phyloP scores from a whole-genome alignment of 2,113 vertebrate species.

The Myotis davidii region DNA sequence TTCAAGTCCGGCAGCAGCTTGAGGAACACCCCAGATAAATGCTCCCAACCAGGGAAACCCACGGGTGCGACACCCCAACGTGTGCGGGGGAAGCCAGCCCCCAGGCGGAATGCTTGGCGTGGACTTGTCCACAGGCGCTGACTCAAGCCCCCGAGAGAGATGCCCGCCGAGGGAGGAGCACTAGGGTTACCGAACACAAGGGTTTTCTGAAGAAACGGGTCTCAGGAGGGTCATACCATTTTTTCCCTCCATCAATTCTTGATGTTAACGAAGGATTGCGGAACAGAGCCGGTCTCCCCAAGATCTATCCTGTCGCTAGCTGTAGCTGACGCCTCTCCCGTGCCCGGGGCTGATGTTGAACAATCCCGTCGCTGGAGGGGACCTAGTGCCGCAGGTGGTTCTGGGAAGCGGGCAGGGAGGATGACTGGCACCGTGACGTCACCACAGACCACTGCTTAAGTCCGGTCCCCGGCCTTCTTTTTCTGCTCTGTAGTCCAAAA shows the following conservation, averaged over 20 bases:
- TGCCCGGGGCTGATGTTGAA: not conserved
- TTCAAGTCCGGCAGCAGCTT: not conserved
- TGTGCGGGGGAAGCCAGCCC: not conserved
- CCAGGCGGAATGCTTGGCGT: not conserved
- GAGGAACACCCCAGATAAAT: not conserved
- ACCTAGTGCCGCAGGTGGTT: conserved; percentile 68
- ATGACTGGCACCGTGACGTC: conserved; percentile 87
- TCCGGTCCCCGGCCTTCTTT: conserved; percentile 94
- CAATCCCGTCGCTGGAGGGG: not conserved
- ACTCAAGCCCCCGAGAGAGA: not conserved
- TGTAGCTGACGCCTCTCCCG: not conserved
- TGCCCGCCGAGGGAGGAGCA: not conserved
- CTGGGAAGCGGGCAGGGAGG: conserved; percentile 76
- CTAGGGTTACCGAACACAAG: not conserved
- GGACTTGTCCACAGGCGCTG: not conserved
- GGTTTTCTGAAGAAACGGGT: not conserved
- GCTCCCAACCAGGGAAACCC: not conserved
- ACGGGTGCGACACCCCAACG: not conserved
- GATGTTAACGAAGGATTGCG: not conserved
- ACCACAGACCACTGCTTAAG: conserved; percentile 91
- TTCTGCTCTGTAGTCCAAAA: conserved; percentile 95
- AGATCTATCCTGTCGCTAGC: not conserved
- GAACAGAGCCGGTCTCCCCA: not conserved
- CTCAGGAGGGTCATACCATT: not conserved
- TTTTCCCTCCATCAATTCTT: conserved; percentile 42